Conservation (phyloP, 2,113 vertebrate species). For the Atractosteus spatula region DNA sequence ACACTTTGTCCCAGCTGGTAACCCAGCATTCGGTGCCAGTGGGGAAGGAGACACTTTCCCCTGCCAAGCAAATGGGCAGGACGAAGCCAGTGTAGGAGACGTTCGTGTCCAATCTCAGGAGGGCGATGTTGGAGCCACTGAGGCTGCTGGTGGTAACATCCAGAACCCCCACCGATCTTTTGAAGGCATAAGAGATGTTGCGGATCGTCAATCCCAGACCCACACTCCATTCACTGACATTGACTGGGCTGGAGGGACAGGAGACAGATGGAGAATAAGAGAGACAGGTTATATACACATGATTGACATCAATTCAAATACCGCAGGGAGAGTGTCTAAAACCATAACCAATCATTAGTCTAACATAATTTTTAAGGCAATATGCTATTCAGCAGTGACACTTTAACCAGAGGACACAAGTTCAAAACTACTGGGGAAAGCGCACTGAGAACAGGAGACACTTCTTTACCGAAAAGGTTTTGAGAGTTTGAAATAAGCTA, state of each 20-base stretch:
- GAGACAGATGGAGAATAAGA: not conserved
- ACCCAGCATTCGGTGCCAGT: constrained; percentile 14
- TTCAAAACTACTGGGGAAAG: no score
- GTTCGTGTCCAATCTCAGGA: not conserved
- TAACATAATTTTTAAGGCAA: no score
- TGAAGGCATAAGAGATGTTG: no score
- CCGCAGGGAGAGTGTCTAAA: not conserved
- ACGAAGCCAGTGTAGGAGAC: constrained; percentile 1
- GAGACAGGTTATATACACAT: no score
- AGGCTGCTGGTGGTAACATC: not conserved
- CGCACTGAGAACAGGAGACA: no score
- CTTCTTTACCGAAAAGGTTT: no score
- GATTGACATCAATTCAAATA: no score
- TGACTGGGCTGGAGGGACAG: not conserved
- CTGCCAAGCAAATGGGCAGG: not conserved
- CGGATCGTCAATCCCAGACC: not conserved
- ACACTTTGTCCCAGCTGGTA: not conserved
- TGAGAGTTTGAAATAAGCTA: no score
- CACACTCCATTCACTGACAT: not conserved
- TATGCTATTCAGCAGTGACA: no score
- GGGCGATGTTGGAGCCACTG: not conserved
- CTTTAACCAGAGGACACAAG: no score
- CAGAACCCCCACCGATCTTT: not conserved
- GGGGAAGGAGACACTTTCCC: accelerated
- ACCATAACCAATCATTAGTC: not conserved